Evolutionary conservation across 2,797 vertebrate species (phyloP), one percentile per base, ranked within the genome.

Genomic region (Echiichthys vipera): DNA sequence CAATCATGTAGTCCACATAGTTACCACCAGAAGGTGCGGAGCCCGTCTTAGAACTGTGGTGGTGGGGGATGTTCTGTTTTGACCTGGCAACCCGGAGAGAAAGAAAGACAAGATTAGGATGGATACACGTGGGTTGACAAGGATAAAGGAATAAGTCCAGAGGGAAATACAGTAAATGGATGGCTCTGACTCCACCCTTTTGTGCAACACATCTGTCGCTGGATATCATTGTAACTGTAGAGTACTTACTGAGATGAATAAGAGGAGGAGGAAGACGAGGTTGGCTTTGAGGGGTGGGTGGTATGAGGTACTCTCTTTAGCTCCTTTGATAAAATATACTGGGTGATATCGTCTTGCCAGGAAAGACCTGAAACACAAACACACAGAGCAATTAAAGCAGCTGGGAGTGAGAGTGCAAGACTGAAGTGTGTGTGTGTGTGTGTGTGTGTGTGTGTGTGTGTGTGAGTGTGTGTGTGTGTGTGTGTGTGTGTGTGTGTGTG

Each of bases 281-380:
- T 87, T 5, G 87, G 84, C 34, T 90, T 93, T 0, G 68, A 45
- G 5, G 85, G 47, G 3, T 80, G 66, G 5, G 77, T 89, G 42
- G 94, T 93, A 50, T 96, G 96, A 10, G 98, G 97, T 67, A 99
- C 96, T 67, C 95, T 95, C 50, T 96, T 96, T 94, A 99, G 96
- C 93, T 99, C 97, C 92, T 96, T 97, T 3, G 97, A 96, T 88
- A 99, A 96, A 84, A 98, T 96, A 51, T 96, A 96, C 80, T 99
- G 98, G 1, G 98, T 99, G 88, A 98, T 94, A 84, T 96, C 96
- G 69, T 99, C 95, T 65, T 97, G 97, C 98, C 98, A 99, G 0
- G 97, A 98, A 74, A 98, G 90, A 84, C 97, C 98, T 99, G 86
- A 49, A 62, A 59, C 34, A 62, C 22, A 62, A 18, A 65, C 36